Conservation (phyloP, 2,888 invertebrate genomes). For the Hymenopus coronatus region DNA sequence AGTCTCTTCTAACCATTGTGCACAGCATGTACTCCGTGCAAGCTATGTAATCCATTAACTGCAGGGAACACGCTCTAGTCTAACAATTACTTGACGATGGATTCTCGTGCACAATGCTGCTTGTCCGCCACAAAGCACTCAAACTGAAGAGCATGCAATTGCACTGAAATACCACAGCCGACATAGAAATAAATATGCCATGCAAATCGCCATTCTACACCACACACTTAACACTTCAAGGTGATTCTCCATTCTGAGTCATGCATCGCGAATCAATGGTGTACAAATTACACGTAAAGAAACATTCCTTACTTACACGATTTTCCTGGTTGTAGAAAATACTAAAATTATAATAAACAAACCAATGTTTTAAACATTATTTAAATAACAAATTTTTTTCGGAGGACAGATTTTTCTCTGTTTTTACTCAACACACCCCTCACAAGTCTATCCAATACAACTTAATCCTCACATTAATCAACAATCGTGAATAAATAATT, state of each 20-base stretch:
- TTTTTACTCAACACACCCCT: too few relatives aligned
- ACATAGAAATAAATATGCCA: not conserved
- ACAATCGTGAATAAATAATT: too few relatives aligned
- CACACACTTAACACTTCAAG: not conserved
- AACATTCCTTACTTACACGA: too few relatives aligned
- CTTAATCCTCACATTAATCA: too few relatives aligned
- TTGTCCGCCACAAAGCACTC: not conserved
- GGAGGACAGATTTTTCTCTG: too few relatives aligned
- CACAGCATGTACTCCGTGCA: not conserved
- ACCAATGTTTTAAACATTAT: too few relatives aligned
- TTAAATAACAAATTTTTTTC: too few relatives aligned
- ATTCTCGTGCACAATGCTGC: not conserved
- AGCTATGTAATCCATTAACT: not conserved
- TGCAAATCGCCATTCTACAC: not conserved
- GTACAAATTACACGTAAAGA: not conserved
- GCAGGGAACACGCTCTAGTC: not conserved
- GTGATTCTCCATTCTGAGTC: not conserved
- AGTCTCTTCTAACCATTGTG: not conserved
- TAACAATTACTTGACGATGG: not conserved
- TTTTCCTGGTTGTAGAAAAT: too few relatives aligned
- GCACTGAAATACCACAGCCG: not conserved
- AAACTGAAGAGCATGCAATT: not conserved
- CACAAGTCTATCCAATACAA: too few relatives aligned
- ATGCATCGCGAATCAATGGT: not conserved
- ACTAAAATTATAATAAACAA: too few relatives aligned